phyloP scores from a whole-genome alignment of 2,113 vertebrate genomes.

The Oreotrochilus melanogaster region DNA sequence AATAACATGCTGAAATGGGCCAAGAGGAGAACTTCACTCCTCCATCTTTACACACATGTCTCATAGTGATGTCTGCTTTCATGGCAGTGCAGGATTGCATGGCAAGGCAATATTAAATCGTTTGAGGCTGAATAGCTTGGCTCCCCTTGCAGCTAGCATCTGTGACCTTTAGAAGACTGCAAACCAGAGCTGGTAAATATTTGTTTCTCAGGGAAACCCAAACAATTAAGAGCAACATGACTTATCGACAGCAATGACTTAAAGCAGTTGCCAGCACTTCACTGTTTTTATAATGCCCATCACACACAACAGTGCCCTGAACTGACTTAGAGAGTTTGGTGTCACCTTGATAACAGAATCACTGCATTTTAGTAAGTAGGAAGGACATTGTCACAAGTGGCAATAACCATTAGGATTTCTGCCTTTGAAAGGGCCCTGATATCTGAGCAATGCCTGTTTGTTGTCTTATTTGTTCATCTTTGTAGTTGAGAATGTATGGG shows the following conservation, averaged over 20 bases:
- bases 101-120: slow-evolving; percentile 33
- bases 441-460: neutral
- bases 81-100: neutral
- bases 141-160: slow-evolving; percentile 17
- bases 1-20: neutral
- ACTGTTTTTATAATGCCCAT: neutral
- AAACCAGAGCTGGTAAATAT: slow-evolving; percentile 38
- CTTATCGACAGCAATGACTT: neutral
- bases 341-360: neutral
- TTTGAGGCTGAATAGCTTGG: slow-evolving; percentile 16
- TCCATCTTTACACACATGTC: neutral
- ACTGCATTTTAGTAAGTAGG: neutral
- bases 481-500: neutral
- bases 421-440: neutral
- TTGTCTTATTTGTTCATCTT: neutral
- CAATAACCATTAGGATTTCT: neutral
- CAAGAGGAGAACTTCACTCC: neutral
- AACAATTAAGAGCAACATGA: slow-evolving; percentile 18
- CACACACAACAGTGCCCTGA: neutral
- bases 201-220: slow-evolving; percentile 41
- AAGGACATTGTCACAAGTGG: neutral
- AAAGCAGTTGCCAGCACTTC: neutral
- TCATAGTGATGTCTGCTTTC: neutral
- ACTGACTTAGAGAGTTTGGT: accelerated
- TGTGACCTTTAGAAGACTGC: slow-evolving; percentile 33